Percentiles rank a stretch among this genome's conserved stretches.
phyloP scores from a whole-genome alignment of 2,888 invertebrate genomes.

The Miltochrista miniata region DNA sequence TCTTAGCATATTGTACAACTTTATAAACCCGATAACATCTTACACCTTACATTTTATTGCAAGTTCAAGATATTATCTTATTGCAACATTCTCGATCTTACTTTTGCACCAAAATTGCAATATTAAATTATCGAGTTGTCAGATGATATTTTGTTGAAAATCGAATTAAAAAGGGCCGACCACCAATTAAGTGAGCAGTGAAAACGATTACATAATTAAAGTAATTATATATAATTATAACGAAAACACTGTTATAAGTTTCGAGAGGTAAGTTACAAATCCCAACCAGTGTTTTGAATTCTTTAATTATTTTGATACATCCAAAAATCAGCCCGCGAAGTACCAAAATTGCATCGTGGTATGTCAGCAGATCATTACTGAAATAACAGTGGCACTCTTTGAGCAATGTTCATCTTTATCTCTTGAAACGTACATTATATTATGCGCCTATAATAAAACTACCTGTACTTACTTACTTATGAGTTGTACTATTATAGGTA shows the following conservation, averaged over 20 bases:
- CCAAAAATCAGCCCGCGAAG: constrained; percentile 44
- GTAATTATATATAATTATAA: constrained; percentile 54
- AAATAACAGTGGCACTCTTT: constrained; percentile 21
- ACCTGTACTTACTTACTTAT: too few species aligned
- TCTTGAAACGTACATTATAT: background rate
- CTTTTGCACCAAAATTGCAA: constrained; percentile 30
- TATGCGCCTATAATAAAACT: too few species aligned
- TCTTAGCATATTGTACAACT: constrained; percentile 55
- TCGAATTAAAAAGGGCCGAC: constrained; percentile 53
- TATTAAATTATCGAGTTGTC: constrained; percentile 33
- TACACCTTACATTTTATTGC: constrained; percentile 32
- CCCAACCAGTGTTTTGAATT: constrained; percentile 53
- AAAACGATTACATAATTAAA: constrained; percentile 58
- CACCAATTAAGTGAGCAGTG: constrained; percentile 56
- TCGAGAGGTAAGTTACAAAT: constrained; percentile 32
- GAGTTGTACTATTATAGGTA: background rate
- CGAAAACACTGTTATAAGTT: constrained; percentile 34
- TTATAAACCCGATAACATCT: constrained; percentile 56
- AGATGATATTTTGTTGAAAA: constrained; percentile 37
- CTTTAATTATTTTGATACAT: constrained; percentile 50
- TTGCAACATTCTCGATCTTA: constrained; percentile 42
- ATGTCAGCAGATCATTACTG: constrained; percentile 41
- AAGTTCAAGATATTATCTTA: constrained; percentile 13
- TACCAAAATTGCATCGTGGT: constrained; percentile 24
- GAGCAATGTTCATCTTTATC: constrained; percentile 13